Conservation (phyloP, 2,888 invertebrate genomes). For the Tipula helvola region DNA sequence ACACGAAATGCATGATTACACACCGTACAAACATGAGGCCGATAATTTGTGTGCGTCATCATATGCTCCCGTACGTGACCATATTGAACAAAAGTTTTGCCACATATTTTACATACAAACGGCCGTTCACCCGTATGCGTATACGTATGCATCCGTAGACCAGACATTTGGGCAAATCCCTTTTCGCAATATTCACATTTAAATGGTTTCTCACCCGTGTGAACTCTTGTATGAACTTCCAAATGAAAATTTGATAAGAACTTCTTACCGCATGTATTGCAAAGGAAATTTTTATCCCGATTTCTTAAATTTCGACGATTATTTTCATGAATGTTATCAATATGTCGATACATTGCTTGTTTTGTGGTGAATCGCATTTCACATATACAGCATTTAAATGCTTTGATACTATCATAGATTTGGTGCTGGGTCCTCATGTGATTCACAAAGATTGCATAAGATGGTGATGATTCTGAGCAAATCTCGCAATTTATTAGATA, state of each 20-base stretch:
- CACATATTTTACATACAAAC: constrained; percentile 7
- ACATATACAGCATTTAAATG: constrained; percentile 16
- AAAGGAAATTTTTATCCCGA: constrained; percentile 18
- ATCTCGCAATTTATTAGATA: constrained; percentile 15
- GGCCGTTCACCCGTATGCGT: constrained; percentile 11
- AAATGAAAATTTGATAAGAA: constrained; percentile 28
- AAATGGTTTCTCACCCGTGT: constrained; percentile 8
- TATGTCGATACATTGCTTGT: constrained; percentile 16
- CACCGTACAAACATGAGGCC: constrained; percentile 13
- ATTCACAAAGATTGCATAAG: constrained; percentile 11
- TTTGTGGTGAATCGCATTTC: constrained; percentile 15
- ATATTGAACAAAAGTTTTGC: constrained; percentile 10
- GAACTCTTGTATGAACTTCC: constrained; percentile 24
- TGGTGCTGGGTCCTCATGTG: constrained; percentile 16
- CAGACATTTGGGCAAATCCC: constrained; percentile 7
- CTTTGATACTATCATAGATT: constrained; percentile 11
- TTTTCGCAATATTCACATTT: constrained; percentile 12
- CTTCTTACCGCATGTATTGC: constrained; percentile 24
- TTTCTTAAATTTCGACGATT: constrained; percentile 15
- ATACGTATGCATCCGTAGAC: constrained; percentile 10
- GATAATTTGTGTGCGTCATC: background rate
- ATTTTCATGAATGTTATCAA: constrained; percentile 17
- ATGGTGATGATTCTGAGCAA: constrained; percentile 13
- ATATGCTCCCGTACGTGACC: constrained; percentile 11
- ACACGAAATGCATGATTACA: constrained; percentile 16